A percentile compares a stretch with the other conserved stretches of the same genome.
These are phyloP conservation scores for Liolophura sinensis DNA, from an alignment of 1,140 invertebrate species.

Conservation along the genomic window DNA sequence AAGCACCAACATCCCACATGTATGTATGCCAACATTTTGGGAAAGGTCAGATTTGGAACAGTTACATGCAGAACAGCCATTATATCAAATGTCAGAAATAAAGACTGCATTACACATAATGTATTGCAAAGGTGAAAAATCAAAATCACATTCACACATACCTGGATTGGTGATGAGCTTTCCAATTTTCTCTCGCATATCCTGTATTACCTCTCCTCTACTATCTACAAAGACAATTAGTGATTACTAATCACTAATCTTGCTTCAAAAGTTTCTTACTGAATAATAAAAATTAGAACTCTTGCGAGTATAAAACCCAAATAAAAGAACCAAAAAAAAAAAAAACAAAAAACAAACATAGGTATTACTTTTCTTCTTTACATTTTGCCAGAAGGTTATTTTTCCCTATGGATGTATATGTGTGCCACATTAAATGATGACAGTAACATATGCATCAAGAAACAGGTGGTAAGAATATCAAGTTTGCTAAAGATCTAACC, in stretches of 20 bases:
- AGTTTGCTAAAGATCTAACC: not conserved
- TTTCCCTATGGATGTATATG: too few relatives aligned
- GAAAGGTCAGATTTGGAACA: not conserved
- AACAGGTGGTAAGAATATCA: not conserved
- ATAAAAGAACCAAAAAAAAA: not conserved
- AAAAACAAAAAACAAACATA: too few relatives aligned
- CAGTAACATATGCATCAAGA: not conserved
- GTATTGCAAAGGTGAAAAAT: not conserved
- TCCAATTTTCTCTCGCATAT: constrained; percentile 23
- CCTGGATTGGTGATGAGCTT: constrained; percentile 31
- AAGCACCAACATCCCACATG: not conserved
- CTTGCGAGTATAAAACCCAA: too few relatives aligned
- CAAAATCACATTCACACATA: constrained; percentile 11
- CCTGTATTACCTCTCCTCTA: constrained; percentile 11
- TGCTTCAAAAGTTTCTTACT: not conserved
- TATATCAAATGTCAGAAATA: too few relatives aligned
- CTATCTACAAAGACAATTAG: constrained; percentile 19
- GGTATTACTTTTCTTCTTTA: too few relatives aligned
- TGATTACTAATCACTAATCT: too few relatives aligned
- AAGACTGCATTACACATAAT: not conserved
- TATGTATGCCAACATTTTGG: not conserved
- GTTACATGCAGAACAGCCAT: too few relatives aligned
- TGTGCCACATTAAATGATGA: too few relatives aligned
- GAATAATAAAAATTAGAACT: not conserved
- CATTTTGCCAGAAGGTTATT: too few relatives aligned